Evolutionary conservation across 2,888 invertebrate genomes (phyloP).

Genomic region (Hirudinaria manillensis): DNA sequence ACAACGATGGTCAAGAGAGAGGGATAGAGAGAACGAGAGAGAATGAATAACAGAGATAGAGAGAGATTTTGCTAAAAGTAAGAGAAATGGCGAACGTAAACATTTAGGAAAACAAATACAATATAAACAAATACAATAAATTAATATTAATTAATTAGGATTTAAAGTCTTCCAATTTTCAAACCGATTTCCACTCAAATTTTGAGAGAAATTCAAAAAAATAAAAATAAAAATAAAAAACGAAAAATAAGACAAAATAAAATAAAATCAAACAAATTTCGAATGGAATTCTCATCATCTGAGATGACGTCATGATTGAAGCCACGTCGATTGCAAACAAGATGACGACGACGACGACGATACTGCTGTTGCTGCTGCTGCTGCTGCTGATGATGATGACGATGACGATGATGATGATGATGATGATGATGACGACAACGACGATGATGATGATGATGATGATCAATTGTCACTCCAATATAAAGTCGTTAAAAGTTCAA

Average conservation of each 20-base stretch:
- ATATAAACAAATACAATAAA: not conserved
- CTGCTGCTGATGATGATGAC: not conserved
- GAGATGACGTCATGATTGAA: too few species aligned
- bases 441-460: conserved; percentile 21
- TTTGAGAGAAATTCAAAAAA: too few species aligned
- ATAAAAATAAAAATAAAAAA: too few species aligned
- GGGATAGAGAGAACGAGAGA: conserved; percentile 11
- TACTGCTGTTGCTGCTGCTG: not conserved
- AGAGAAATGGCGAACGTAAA: not conserved
- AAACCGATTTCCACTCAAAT: too few species aligned
- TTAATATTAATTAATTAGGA: not conserved
- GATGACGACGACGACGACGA: not conserved
- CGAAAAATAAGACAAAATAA: too few species aligned
- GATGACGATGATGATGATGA: not conserved
- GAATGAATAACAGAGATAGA: not conserved
- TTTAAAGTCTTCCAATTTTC: too few species aligned
- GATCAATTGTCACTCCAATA: too few species aligned
- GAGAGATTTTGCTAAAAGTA: not conserved
- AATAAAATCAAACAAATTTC: too few species aligned
- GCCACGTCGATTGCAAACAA: too few species aligned
- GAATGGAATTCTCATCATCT: too few species aligned
- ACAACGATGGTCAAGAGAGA: not conserved
- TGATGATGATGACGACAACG: conserved; percentile 19
- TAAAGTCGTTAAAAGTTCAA: too few species aligned
- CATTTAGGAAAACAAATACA: not conserved